phyloP scores from a whole-genome alignment of 2,113 vertebrate genomes.

The Festucalex cinctus region DNA sequence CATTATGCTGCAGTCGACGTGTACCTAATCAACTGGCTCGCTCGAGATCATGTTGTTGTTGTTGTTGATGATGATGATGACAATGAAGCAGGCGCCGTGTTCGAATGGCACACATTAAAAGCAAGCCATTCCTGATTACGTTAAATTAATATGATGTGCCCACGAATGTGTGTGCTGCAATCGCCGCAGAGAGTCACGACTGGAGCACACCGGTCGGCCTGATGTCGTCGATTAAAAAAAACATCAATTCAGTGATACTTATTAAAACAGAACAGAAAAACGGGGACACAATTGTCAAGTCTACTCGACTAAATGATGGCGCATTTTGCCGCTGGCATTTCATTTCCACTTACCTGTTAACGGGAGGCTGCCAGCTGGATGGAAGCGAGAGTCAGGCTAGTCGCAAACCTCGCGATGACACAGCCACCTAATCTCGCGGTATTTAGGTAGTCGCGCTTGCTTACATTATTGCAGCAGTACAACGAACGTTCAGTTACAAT shows the following conservation, averaged over 20 bases:
- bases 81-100: conserved; percentile 33
- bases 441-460: neutral
- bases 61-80: conserved; percentile 15
- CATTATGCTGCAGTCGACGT: conserved; percentile 39
- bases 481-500: neutral
- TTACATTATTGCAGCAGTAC: neutral
- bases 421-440: conserved; percentile 54
- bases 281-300: neutral
- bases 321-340: conserved; percentile 43
- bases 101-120: neutral
- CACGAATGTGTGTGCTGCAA: neutral
- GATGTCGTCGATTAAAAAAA: conserved; percentile 35
- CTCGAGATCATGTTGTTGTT: neutral
- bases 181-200: conserved; percentile 56
- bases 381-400: conserved; percentile 50
- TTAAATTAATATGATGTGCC: neutral
- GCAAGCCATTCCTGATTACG: no score
- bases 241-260: neutral
- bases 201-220: conserved; percentile 41
- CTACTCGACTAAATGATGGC: neutral
- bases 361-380: conserved; percentile 64
- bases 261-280: neutral
- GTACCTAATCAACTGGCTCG: neutral
- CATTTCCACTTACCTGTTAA: conserved; percentile 70
- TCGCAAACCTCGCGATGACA: conserved; percentile 62